Evolutionary conservation across 2,113 vertebrate species (phyloP).

Genomic region (Periophthalmus modestus): DNA sequence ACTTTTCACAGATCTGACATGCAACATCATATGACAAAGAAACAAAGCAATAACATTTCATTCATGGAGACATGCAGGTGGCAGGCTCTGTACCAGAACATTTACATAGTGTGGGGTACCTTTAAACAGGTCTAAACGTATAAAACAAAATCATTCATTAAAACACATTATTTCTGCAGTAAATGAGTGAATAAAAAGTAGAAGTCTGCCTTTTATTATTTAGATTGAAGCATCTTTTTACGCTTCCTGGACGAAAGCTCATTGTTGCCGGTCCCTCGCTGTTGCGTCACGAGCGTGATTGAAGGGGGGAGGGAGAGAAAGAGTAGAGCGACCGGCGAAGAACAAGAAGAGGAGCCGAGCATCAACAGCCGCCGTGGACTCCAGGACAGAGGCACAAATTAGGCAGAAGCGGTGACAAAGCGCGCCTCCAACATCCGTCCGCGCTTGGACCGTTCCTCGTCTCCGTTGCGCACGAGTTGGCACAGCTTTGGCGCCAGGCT

Average conservation of each 20-base stretch:
- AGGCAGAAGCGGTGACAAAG: background rate
- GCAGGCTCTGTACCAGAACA: no score
- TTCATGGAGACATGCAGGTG: no score
- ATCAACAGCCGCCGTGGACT: constrained; percentile 28
- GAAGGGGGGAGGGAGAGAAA: constrained; percentile 53
- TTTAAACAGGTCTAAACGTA: no score
- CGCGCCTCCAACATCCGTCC: background rate
- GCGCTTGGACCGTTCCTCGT: background rate
- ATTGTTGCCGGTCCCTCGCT: constrained; percentile 52
- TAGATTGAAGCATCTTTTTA: background rate
- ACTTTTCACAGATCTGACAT: no score
- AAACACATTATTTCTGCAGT: background rate
- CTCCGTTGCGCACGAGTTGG: constrained; percentile 10
- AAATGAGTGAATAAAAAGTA: background rate
- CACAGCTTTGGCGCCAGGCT: constrained; percentile 8
- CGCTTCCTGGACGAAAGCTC: background rate
- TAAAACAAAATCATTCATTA: no score
- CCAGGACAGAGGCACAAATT: constrained; percentile 25
- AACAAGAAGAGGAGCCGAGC: constrained; percentile 1
- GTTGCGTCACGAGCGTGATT: constrained; percentile 66
- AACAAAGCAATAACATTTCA: no score
- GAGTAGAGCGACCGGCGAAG: constrained; percentile 36
- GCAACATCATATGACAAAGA: no score
- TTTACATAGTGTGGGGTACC: no score
- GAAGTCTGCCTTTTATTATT: background rate